Evolutionary conservation across 2,888 invertebrate genomes (phyloP).

Genomic region (Cephus runcator): DNA sequence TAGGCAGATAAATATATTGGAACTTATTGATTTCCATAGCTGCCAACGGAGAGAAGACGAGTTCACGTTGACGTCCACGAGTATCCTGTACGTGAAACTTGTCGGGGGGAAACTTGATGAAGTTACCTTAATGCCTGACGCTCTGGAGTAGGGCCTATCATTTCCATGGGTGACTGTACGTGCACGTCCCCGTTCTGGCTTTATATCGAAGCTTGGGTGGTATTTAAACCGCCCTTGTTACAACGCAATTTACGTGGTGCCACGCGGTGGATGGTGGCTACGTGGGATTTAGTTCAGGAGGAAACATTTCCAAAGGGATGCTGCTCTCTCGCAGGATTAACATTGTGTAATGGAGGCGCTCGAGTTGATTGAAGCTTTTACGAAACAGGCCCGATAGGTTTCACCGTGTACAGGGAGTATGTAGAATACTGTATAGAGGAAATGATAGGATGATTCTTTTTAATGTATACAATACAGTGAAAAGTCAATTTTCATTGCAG

Average conservation of each 20-base stretch:
- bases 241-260: background rate
- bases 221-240: background rate
- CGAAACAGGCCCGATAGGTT: background rate
- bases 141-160: background rate
- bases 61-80: background rate
- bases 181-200: background rate
- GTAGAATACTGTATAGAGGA: background rate
- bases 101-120: constrained; percentile 27
- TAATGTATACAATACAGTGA: background rate
- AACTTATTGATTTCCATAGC: constrained; percentile 49
- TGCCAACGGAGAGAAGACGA: constrained; percentile 37
- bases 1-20: constrained; percentile 24
- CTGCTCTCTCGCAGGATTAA: background rate
- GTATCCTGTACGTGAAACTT: background rate
- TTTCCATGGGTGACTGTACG: background rate
- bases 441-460: background rate
- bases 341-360: background rate
- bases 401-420: background rate
- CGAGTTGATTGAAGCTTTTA: background rate
- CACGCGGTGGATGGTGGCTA: background rate
- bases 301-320: background rate
- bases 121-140: constrained; percentile 37
- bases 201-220: background rate
- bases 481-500: background rate
- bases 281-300: background rate